Base-by-base conservation (phyloP, 2,888 invertebrate genomes). In the Drosophila kanekoi region DNA sequence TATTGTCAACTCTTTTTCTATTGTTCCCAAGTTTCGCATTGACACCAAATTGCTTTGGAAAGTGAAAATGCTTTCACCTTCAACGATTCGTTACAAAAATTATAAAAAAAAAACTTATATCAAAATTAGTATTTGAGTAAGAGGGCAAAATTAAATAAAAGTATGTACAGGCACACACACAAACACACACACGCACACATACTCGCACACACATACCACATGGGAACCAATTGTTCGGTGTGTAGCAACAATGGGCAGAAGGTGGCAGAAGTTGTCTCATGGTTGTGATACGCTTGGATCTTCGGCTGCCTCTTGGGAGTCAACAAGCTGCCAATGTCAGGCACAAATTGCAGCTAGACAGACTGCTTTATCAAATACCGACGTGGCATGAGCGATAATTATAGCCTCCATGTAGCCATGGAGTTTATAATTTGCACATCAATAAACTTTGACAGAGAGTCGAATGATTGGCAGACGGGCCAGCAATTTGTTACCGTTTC, bases 21-120 rank as follows among this genome's bases (percentile, higher is more conserved):
- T 87, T 81, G 81, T 87, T 85, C 76, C 73, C 77, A 77, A 60
- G 79, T 79, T 65, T 71, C 68, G 81, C 78, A 81, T 77, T 81
- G 79, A 83, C 79, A 86, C 75, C 59, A 89, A 89, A 85, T 83
- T 77, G 81, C 56, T 87, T 83, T 86, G 73, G 87, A 89, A 90
- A 90, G 90, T 90, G 90, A 90, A 90, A 90, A 89, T 89, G 89
- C 90, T 90, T 90, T 90, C 90, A 90, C 90, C 90, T 90, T 89
- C 82, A 77, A 66, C 87, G 72, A 84, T 84, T 83, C 87, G 76
- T 77, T 79, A 79, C 60, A 68, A 76, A 81, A 54, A 14, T 11
- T 44, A 13, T 16, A 37, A 44, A 20, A 11, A 18, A 18, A 41
- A 41, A 75, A 65, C 4, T 3, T 3, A 61, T 65, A 18, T 45